These are phyloP conservation scores for Cryptus viduatorius DNA, from an alignment of 2,888 invertebrate genomes.

Conservation along the genomic window DNA sequence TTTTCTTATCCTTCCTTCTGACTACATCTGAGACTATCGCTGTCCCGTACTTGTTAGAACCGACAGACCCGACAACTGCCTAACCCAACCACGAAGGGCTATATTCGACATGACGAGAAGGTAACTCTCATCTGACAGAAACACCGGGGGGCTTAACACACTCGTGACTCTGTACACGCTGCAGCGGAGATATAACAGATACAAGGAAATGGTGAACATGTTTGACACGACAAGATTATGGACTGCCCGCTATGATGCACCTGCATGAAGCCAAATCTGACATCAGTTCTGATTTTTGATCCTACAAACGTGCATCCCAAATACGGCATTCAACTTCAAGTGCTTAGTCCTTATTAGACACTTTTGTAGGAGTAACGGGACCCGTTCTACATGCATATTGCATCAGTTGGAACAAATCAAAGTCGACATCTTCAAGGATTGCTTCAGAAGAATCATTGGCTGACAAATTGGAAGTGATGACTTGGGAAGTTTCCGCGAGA, in stretches of 20 bases:
- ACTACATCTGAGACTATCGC: not conserved
- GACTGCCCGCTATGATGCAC: no score
- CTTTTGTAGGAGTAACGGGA: not conserved
- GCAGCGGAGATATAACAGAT: not conserved
- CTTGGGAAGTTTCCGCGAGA: no score
- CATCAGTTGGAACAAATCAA: not conserved
- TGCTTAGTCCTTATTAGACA: no score
- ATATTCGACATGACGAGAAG: slow-evolving; percentile 20
- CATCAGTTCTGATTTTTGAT: no score
- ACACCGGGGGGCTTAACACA: not conserved
- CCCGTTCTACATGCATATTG: not conserved
- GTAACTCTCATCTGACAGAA: not conserved
- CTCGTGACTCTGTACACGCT: not conserved
- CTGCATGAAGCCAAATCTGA: no score
- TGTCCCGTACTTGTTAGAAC: not conserved
- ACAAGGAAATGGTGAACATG: not conserved
- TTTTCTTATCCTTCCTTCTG: slow-evolving; percentile 31
- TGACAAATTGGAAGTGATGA: not conserved
- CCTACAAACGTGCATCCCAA: no score
- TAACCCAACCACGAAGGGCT: slow-evolving; percentile 10
- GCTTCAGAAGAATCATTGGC: not conserved
- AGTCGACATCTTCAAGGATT: not conserved
- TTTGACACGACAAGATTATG: no score
- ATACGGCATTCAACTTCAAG: no score
- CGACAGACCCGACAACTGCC: not conserved